Evolutionary conservation across 2,113 vertebrate species (phyloP).

Genomic region (Hippocampus zosterae): DNA sequence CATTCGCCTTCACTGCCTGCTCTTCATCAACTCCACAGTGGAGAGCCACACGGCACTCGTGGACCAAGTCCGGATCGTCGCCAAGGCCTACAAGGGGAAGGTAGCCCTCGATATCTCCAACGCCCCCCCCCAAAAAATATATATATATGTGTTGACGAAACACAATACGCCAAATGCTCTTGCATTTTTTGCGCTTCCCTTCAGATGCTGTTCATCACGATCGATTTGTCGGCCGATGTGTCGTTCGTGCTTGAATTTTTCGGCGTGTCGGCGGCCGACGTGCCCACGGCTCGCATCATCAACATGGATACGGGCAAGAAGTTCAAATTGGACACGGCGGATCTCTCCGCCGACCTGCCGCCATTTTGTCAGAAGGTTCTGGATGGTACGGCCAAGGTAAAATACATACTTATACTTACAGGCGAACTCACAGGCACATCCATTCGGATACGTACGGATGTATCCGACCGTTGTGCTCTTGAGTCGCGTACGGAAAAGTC

Average conservation of each 20-base stretch:
- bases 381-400: conserved; percentile 77
- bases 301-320: conserved; percentile 78
- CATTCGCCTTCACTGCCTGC: conserved; percentile 79
- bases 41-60: conserved; percentile 62
- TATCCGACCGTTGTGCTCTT: too few relatives aligned
- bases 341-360: conserved; percentile 51
- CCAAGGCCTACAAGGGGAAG: conserved; percentile 76
- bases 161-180: too few relatives aligned
- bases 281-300: conserved; percentile 77
- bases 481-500: too few relatives aligned
- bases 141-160: background rate
- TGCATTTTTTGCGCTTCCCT: background rate
- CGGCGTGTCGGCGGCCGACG: conserved; percentile 62
- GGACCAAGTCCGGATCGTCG: conserved; percentile 53
- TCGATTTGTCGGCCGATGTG: conserved; percentile 67
- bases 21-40: conserved; percentile 82
- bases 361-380: conserved; percentile 74
- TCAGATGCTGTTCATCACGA: conserved; percentile 80
- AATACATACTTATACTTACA: too few relatives aligned
- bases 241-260: conserved; percentile 80
- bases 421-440: too few relatives aligned
- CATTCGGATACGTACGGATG: too few relatives aligned
- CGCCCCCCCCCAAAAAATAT: background rate
- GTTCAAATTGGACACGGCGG: conserved; percentile 49
- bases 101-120: conserved; percentile 46